A percentile compares a stretch with the other conserved stretches of the same genome.
Conservation (phyloP, 2,113 vertebrate species). For the Callaeas wilsoni region DNA sequence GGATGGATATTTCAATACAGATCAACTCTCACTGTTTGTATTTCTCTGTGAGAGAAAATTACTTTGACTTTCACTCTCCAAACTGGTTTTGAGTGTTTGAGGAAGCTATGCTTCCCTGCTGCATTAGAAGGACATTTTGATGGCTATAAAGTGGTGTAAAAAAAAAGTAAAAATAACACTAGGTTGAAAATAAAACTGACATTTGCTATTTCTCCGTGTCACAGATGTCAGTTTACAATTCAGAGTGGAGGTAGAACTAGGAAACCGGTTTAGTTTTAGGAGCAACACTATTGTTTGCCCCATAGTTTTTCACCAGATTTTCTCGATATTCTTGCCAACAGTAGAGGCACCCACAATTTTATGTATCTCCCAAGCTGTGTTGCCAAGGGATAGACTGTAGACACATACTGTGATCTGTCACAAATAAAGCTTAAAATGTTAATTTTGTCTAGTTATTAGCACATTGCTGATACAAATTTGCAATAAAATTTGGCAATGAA, state of each 20-base stretch:
- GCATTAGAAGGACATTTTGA: neutral
- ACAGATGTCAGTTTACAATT: neutral
- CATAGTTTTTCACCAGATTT: neutral
- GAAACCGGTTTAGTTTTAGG: neutral
- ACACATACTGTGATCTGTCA: neutral
- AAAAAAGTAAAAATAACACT: neutral
- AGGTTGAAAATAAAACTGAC: neutral
- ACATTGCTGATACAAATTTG: neutral
- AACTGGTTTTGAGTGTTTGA: neutral
- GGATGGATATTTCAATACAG: neutral
- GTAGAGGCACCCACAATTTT: neutral
- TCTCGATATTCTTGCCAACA: neutral
- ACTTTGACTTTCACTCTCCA: neutral
- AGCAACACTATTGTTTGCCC: neutral
- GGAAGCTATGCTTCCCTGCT: neutral
- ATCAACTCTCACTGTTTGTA: neutral
- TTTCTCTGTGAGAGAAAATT: neutral
- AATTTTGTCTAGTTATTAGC: conserved; percentile 1
- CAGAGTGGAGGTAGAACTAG: neutral
- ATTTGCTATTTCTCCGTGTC: neutral
- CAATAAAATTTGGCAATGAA: neutral
- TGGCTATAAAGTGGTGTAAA: neutral
- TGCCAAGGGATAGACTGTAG: neutral
- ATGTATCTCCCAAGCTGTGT: neutral
- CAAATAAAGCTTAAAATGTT: conserved; percentile 1